Conservation (phyloP, 64 coral and sea anemone species). For the Stichodactyla mertensii region DNA sequence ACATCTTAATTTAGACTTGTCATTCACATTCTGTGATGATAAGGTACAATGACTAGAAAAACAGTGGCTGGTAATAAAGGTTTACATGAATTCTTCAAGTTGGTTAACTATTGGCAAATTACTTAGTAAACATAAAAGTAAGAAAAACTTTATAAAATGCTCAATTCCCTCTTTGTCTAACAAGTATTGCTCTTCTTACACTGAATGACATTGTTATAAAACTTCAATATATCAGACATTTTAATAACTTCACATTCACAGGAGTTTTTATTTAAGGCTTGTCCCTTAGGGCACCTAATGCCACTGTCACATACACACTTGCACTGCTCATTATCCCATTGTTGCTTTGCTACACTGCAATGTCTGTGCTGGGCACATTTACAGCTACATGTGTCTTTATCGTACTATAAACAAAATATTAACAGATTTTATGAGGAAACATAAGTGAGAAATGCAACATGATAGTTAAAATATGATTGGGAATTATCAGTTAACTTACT, state of each 20-base stretch:
- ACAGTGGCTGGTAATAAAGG: too few species aligned
- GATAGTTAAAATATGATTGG: neutral
- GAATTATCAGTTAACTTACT: neutral
- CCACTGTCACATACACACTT: neutral
- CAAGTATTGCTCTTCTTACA: neutral
- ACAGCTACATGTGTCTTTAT: neutral
- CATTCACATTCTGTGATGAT: too few species aligned
- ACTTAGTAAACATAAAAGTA: neutral
- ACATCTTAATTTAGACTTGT: too few species aligned
- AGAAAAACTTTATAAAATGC: neutral
- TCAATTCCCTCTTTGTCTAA: neutral
- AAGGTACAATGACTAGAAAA: too few species aligned
- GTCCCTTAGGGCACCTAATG: neutral
- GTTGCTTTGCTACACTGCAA: slow-evolving; percentile 7
- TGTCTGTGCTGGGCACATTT: neutral
- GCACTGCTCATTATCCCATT: neutral
- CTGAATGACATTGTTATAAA: too few species aligned
- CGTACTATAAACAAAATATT: neutral
- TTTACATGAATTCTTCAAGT: too few species aligned
- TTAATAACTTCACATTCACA: slow-evolving; percentile 7
- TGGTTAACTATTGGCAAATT: neutral
- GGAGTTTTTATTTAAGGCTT: neutral
- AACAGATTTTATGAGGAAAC: neutral
- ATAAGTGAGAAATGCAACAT: neutral
- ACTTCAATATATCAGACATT: neutral